Evolutionary conservation across 2,797 vertebrate genomes (phyloP).

Genomic region (Sciurus vulgaris): DNA sequence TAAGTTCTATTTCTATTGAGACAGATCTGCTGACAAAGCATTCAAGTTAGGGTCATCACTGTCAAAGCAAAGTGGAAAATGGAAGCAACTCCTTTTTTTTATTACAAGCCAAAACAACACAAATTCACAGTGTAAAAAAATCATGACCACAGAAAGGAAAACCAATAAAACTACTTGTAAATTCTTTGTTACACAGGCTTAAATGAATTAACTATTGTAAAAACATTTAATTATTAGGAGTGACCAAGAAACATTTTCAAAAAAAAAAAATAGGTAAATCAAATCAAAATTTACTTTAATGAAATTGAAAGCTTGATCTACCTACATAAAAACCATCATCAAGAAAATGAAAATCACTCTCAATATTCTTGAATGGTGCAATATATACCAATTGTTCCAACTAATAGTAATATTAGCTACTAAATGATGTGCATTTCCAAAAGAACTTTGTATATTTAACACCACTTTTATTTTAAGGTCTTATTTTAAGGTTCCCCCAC

Average conservation of each 20-base stretch:
- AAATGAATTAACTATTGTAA: background rate
- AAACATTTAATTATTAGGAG: background rate
- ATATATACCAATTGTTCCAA: background rate
- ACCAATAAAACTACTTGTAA: background rate
- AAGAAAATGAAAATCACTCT: background rate
- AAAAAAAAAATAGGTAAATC: background rate
- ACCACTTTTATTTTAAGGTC: background rate
- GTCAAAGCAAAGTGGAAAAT: slow-evolving; percentile 34
- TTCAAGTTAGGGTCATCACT: slow-evolving; percentile 18
- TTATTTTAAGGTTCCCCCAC: background rate
- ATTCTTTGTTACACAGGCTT: slow-evolving; percentile 38
- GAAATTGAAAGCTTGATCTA: background rate
- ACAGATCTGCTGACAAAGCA: slow-evolving; percentile 34
- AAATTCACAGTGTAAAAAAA: background rate
- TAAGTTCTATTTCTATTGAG: background rate
- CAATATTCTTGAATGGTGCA: background rate
- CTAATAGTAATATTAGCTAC: background rate
- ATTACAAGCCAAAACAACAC: background rate
- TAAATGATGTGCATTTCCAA: background rate
- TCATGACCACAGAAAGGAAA: background rate
- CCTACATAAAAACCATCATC: background rate
- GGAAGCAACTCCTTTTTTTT: background rate
- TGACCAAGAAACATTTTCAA: background rate
- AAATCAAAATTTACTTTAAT: slow-evolving; percentile 53
- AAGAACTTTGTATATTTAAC: slow-evolving; percentile 7